phyloP scores from a whole-genome alignment of 92 coral and sea anemone species.

The Zoanthus solanderi region DNA sequence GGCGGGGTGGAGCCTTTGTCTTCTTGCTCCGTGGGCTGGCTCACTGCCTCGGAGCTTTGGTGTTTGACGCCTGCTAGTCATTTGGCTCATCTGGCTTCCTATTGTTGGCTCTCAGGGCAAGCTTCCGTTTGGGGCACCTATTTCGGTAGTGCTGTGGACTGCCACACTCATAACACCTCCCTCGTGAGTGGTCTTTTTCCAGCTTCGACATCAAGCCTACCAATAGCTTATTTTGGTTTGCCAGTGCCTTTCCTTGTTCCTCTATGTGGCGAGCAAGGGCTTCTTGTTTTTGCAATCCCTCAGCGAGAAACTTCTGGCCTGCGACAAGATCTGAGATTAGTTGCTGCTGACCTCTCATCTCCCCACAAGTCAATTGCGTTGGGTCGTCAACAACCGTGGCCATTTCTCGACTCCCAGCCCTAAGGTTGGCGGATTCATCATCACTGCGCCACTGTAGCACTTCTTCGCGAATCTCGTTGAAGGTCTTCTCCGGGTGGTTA shows the following conservation, averaged over 20 bases:
- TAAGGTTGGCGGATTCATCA: conserved; percentile 10
- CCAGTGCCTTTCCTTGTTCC: conserved; percentile 42
- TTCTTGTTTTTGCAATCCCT: conserved; percentile 51
- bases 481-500: conserved; percentile 57
- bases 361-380: not conserved
- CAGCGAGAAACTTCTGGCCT: conserved; percentile 61
- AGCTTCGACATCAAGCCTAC: conserved; percentile 26
- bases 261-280: conserved; percentile 40
- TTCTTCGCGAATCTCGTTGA: conserved; percentile 53
- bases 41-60: conserved; percentile 58
- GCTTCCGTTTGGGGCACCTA: conserved; percentile 27
- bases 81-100: not conserved
- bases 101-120: not conserved
- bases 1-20: conserved; percentile 52
- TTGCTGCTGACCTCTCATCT: conserved; percentile 21
- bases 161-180: conserved; percentile 50
- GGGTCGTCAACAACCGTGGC: not conserved
- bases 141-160: conserved; percentile 17
- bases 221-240: conserved; percentile 47
- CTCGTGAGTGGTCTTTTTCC: not conserved
- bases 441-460: not conserved
- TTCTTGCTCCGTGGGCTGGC: conserved; percentile 49
- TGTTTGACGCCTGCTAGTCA: conserved; percentile 35
- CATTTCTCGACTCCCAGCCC: conserved; percentile 18
- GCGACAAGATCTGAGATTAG: conserved; percentile 56